Conservation (phyloP, 2,113 vertebrate genomes). For the Casuarius casuarius region DNA sequence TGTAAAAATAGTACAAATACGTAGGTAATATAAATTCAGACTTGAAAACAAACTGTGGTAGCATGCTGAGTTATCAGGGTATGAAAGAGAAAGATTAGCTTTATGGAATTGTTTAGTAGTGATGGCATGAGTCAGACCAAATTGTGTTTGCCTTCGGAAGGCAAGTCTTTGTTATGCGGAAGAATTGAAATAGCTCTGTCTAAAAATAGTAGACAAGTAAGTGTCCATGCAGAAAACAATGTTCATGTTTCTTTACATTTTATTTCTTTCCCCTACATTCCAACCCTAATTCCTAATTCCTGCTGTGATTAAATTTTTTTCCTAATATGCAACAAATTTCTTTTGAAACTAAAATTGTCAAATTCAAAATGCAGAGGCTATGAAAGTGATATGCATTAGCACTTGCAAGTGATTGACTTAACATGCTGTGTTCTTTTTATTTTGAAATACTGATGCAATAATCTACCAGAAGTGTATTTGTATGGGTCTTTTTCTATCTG, state of each 20-base stretch:
- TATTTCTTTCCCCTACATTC: not conserved
- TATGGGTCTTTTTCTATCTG: not conserved
- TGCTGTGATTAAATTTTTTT: not conserved
- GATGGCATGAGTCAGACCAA: slow-evolving; percentile 37
- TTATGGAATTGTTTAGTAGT: slow-evolving; percentile 20
- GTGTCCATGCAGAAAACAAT: slow-evolving; percentile 39
- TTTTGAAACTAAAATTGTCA: not conserved
- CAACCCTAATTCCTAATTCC: not conserved
- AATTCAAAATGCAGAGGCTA: not conserved
- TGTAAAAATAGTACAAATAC: not conserved
- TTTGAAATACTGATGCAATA: not conserved
- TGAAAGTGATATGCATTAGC: not conserved
- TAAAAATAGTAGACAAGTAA: slow-evolving; percentile 61
- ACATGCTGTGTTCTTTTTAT: not conserved
- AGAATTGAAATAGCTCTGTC: slow-evolving; percentile 38
- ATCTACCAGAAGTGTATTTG: not conserved
- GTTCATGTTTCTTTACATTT: slow-evolving; percentile 41
- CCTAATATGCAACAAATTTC: not conserved
- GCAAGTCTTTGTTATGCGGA: not conserved
- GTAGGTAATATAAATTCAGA: not conserved
- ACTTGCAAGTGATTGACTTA: slow-evolving; percentile 12
- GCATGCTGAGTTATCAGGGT: slow-evolving; percentile 44
- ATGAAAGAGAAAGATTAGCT: slow-evolving; percentile 29
- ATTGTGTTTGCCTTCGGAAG: slow-evolving; percentile 42
- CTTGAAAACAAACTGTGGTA: not conserved